phyloP scores from a whole-genome alignment of 2,797 vertebrate genomes.

The Allobates femoralis region DNA sequence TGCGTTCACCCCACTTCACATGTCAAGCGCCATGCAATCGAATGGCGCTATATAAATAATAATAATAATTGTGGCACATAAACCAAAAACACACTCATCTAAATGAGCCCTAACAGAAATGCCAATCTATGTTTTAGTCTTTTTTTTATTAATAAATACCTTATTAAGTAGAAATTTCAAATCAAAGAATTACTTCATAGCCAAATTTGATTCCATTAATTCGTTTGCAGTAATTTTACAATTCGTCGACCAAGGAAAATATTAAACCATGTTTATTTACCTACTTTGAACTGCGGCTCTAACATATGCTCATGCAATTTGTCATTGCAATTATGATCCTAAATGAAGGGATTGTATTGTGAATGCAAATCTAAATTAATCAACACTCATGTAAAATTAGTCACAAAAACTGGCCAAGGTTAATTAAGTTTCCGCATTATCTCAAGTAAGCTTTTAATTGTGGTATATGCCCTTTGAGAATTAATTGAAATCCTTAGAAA shows the following conservation, averaged over 20 bases:
- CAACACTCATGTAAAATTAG: constrained; percentile 49
- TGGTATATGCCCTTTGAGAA: constrained; percentile 40
- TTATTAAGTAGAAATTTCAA: background rate
- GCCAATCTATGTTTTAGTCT: background rate
- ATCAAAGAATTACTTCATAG: background rate
- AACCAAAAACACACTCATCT: background rate
- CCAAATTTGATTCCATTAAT: background rate
- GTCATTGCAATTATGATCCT: constrained; percentile 51
- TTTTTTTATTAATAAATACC: background rate
- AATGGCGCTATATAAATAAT: too few relatives aligned
- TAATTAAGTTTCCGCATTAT: constrained; percentile 52
- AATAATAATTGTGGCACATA: background rate
- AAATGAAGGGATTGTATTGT: constrained; percentile 32
- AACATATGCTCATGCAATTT: constrained; percentile 46
- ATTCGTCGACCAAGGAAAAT: background rate
- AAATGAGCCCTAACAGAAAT: background rate
- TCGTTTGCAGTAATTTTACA: constrained; percentile 21
- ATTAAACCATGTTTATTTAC: constrained; percentile 44
- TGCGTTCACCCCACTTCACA: too few relatives aligned
- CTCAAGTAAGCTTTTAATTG: constrained; percentile 54
- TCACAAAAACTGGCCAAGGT: constrained; percentile 48
- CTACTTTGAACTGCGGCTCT: constrained; percentile 28
- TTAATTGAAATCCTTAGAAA: constrained; percentile 38
- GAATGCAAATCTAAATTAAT: constrained; percentile 51
- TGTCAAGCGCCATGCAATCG: too few relatives aligned